phyloP scores from a whole-genome alignment of 2,113 vertebrate genomes.

The Romanogobio albipinnatus region DNA sequence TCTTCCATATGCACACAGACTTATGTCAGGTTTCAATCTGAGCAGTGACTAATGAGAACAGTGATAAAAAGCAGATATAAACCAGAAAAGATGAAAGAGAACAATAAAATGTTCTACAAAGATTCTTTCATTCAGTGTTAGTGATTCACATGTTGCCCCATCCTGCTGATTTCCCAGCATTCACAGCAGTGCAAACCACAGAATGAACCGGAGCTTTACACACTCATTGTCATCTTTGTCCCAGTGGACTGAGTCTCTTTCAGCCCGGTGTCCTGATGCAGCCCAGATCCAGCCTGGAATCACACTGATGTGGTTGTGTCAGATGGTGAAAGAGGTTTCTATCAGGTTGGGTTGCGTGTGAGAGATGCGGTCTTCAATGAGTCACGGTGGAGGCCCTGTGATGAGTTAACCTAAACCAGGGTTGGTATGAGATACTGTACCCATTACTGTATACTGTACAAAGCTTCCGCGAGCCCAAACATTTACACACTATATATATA shows the following conservation, averaged over 20 bases:
- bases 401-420: not conserved
- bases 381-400: slow-evolving; percentile 13
- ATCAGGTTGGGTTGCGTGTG: not conserved
- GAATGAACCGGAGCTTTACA: not conserved
- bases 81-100: not conserved
- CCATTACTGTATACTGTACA: not conserved
- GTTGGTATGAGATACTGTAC: not conserved
- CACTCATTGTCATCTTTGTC: slow-evolving; percentile 7
- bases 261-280: slow-evolving; percentile 9
- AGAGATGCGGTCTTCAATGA: not conserved
- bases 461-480: slow-evolving; percentile 25
- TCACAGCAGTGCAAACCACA: not conserved
- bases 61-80: not conserved
- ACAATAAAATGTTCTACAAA: slow-evolving; percentile 3
- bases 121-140: not conserved
- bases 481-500: too few species aligned
- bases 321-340: not conserved
- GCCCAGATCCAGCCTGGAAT: not conserved
- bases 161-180: not conserved
- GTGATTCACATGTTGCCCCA: slow-evolving; percentile 7
- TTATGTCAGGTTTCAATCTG: not conserved
- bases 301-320: slow-evolving; percentile 4
- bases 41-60: not conserved
- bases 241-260: slow-evolving; percentile 30
- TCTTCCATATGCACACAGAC: not conserved